Percentiles rank a stretch among this genome's conserved stretches.
These are phyloP conservation scores for Cebidichthys violaceus DNA, from an alignment of 2,113 vertebrate genomes.

Conservation along the genomic window DNA sequence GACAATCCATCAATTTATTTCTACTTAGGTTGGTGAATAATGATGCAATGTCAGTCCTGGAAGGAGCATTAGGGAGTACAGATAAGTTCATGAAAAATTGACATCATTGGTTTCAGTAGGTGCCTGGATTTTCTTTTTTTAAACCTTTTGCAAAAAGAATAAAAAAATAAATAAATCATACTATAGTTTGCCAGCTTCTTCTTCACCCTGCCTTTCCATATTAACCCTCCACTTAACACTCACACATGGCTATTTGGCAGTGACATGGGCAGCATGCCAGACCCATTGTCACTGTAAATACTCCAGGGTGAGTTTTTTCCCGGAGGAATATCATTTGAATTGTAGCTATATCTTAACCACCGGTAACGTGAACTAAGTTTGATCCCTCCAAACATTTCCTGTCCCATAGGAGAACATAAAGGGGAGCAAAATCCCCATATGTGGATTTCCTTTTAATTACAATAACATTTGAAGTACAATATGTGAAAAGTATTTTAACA, in stretches of 20 bases:
- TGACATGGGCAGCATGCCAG: constrained; percentile 64
- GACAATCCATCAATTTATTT: constrained; percentile 78
- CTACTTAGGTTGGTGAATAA: constrained; percentile 77
- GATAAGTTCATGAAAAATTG: constrained; percentile 62
- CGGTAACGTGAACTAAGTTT: constrained; percentile 78
- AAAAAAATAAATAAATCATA: neutral
- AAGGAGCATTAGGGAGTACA: constrained; percentile 59
- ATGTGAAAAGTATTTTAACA: constrained; percentile 59
- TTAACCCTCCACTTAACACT: constrained; percentile 44
- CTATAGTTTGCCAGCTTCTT: constrained; percentile 10
- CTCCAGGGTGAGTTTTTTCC: constrained; percentile 55
- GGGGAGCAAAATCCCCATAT: constrained; percentile 53
- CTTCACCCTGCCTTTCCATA: constrained; percentile 21
- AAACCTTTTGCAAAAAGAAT: constrained; percentile 15
- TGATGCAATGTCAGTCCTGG: constrained; percentile 60
- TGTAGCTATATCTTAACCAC: constrained; percentile 74
- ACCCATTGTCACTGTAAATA: constrained; percentile 74
- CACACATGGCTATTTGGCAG: constrained; percentile 55
- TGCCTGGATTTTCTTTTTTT: constrained; percentile 37
- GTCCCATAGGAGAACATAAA: constrained; percentile 68
- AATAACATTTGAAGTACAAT: constrained; percentile 64
- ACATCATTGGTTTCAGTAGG: constrained; percentile 58
- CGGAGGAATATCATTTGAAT: constrained; percentile 62
- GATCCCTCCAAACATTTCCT: constrained; percentile 70
- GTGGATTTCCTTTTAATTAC: constrained; percentile 68